Conservation (phyloP, 2,797 vertebrate genomes). For the Florisuga fusca region DNA sequence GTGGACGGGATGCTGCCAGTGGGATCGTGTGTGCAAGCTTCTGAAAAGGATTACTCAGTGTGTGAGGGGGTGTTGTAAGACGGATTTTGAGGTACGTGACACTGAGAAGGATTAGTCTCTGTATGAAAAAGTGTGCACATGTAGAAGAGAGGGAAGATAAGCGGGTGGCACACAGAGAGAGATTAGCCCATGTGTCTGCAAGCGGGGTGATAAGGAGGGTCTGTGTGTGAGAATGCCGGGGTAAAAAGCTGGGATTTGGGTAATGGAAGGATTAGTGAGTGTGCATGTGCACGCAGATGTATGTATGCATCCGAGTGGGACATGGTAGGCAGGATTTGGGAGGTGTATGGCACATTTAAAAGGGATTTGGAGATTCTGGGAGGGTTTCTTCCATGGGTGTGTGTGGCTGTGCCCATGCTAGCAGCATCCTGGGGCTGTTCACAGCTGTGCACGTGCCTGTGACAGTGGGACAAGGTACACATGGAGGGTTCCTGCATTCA, state of each 20-base stretch:
- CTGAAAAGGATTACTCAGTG: constrained; percentile 44
- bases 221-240: fast-evolving
- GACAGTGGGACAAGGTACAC: background rate
- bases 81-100: constrained; percentile 49
- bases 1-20: background rate
- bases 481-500: background rate
- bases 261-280: background rate
- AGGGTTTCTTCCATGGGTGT: background rate
- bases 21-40: background rate
- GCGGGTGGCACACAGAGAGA: background rate
- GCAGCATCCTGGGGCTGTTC: fast-evolving
- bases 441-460: fast-evolving
- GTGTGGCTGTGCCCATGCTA: fast-evolving
- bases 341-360: background rate
- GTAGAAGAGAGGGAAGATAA: constrained; percentile 22
- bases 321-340: fast-evolving
- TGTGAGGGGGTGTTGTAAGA: background rate
- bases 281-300: background rate
- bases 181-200: fast-evolving
- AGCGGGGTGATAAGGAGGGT: background rate
- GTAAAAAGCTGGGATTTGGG: background rate
- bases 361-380: background rate
- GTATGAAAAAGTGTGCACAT: background rate
- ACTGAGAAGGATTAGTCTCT: constrained; percentile 57
- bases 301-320: fast-evolving